These are phyloP conservation scores for Actinemys pallida DNA, from an alignment of 2,113 vertebrate species.

Conservation along the genomic window DNA sequence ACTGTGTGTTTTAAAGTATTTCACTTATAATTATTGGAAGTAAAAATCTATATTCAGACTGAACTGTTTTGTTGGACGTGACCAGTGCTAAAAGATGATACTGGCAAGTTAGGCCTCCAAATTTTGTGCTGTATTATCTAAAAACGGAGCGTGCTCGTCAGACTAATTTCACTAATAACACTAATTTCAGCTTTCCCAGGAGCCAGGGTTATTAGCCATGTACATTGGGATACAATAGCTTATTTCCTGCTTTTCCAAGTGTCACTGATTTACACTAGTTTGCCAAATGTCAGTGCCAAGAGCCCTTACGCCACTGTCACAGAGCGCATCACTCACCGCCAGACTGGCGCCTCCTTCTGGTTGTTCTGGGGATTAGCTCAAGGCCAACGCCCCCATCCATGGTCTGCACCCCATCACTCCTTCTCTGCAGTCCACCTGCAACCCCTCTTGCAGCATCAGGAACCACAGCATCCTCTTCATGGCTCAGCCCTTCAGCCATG, in stretches of 20 bases:
- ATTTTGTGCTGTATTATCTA: not conserved
- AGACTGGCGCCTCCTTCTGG: too few species aligned
- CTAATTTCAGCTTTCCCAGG: not conserved
- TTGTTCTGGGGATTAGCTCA: too few species aligned
- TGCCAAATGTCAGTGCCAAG: not conserved
- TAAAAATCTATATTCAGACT: not conserved
- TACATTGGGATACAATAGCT: not conserved
- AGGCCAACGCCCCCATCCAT: too few species aligned
- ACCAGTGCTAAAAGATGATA: not conserved
- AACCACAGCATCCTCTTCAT: too few species aligned
- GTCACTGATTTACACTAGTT: not conserved
- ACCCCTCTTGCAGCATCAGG: too few species aligned
- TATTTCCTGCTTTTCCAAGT: not conserved
- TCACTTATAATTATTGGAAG: not conserved
- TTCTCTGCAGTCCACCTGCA: too few species aligned
- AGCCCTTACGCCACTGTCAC: not conserved
- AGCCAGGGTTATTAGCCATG: not conserved
- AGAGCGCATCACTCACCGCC: too few species aligned
- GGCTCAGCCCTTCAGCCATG: too few species aligned
- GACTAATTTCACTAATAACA: not conserved
- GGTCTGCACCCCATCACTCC: too few species aligned
- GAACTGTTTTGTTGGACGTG: not conserved
- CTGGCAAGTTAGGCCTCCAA: not conserved
- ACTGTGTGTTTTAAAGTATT: not conserved
- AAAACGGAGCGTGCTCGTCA: not conserved